Base-by-base conservation (phyloP, 2,113 vertebrate genomes). In the Gymnarchus niloticus region DNA sequence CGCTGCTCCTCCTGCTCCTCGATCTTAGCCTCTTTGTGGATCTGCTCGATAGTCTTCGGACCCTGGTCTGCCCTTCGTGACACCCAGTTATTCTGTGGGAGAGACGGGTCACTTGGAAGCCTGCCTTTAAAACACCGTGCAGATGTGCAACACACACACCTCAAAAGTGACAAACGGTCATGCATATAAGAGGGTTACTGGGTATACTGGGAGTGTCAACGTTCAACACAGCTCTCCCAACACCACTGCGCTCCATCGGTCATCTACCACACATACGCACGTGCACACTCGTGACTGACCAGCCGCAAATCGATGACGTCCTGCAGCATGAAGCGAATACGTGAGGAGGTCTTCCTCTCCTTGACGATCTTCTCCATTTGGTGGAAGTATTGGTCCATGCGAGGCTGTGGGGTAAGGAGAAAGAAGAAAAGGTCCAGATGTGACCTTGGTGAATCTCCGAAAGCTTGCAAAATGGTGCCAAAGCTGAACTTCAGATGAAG, bases 341-440 rank as follows among this genome's bases (percentile, higher is more conserved):
- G 94, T 3, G 98, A 99, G 0, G 98, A 99, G 0, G 97, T 99
- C 95, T 99, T 99, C 86, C 97, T 95, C 92, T 99, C 98, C 90
- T 99, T 99, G 84, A 99, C 97, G 5, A 99, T 99, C 94, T 99
- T 99, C 89, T 97, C 98, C 98, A 99, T 99, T 91, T 99, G 98
- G 93, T 97, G 95, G 90, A 99, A 99, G 91, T 99, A 99, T 92
- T 99, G 98, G 92, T 99, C 98, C 97, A 99, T 99, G 21, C 98
- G 98, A 85, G 98, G 98, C 98, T 99, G 46, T 9, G 89, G 84
- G 65, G 80, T 65, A 82, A 87, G 83, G 86, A 83, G 82, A 49
- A 54, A 5, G n/a, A 23, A 37, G 44, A 82, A 5, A 54, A 56
- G 25, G 14, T 37, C 3, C 1, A 6, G 17, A 28, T 25, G 19